Evolutionary conservation across 1,140 invertebrate genomes (phyloP).

Genomic region (Drosophila sechellia): DNA sequence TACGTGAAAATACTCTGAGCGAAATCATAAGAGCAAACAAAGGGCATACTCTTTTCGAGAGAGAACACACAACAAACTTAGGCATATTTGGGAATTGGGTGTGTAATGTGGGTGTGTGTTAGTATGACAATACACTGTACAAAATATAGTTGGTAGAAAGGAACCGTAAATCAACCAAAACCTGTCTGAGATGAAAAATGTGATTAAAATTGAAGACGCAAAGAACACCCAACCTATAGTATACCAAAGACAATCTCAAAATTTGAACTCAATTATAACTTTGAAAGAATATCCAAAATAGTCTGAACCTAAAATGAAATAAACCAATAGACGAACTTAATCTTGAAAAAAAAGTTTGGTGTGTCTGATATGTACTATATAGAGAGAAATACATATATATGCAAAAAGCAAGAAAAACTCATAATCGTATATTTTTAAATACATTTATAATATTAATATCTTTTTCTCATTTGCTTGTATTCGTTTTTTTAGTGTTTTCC

Average conservation of each 20-base stretch:
- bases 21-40: slow-evolving; percentile 52
- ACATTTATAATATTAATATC: slow-evolving; percentile 82
- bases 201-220: slow-evolving; percentile 1
- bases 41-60: slow-evolving; percentile 30
- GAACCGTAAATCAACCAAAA: slow-evolving; percentile 10
- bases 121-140: slow-evolving; percentile 31
- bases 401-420: slow-evolving; percentile 82
- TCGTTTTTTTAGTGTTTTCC: slow-evolving; percentile 59
- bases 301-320: slow-evolving; percentile 9
- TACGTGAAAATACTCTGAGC: slow-evolving; percentile 46
- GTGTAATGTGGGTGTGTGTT: slow-evolving; percentile 18
- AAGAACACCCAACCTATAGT: slow-evolving; percentile 7
- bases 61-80: slow-evolving; percentile 44
- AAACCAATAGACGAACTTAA: slow-evolving; percentile 36
- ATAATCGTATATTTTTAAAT: slow-evolving; percentile 82
- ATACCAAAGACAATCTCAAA: not conserved
- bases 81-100: slow-evolving; percentile 13
- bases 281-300: not conserved
- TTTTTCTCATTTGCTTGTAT: slow-evolving; percentile 44
- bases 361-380: slow-evolving; percentile 60
- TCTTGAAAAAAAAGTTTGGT: slow-evolving; percentile 46
- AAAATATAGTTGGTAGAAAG: slow-evolving; percentile 1
- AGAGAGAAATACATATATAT: slow-evolving; percentile 55
- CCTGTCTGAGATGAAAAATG: slow-evolving; percentile 8
- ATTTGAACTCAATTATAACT: slow-evolving; percentile 10